A percentile compares a stretch with the other conserved stretches of the same genome.
Evolutionary conservation across 2,888 invertebrate genomes (phyloP).

Genomic region (Encarsia formosa): DNA sequence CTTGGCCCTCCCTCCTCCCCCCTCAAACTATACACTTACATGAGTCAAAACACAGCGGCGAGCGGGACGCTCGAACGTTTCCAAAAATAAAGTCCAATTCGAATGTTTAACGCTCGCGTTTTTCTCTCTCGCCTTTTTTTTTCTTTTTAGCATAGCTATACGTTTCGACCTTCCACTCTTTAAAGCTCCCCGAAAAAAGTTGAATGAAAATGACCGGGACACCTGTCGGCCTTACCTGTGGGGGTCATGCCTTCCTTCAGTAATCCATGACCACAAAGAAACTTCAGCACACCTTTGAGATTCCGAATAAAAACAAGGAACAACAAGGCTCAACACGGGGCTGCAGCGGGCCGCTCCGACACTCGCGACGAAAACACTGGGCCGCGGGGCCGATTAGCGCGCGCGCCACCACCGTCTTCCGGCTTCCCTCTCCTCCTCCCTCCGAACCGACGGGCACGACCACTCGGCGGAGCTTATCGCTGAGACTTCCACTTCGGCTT

Average conservation of each 20-base stretch:
- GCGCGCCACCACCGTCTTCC: background rate
- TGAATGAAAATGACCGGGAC: background rate
- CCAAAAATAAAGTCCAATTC: conserved; percentile 21
- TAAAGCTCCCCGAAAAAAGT: too few relatives aligned
- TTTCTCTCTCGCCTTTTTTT: too few relatives aligned
- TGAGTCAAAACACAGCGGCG: conserved; percentile 7
- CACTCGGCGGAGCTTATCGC: too few relatives aligned
- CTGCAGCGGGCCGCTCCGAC: conserved; percentile 15
- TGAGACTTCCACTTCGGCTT: conserved; percentile 30
- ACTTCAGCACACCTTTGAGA: too few relatives aligned
- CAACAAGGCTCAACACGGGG: background rate
- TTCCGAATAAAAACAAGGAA: too few relatives aligned
- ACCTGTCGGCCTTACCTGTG: conserved; percentile 42
- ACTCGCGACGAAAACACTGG: too few relatives aligned
- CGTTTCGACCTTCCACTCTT: too few relatives aligned
- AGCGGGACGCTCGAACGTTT: background rate
- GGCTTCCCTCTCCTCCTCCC: background rate
- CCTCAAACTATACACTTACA: background rate
- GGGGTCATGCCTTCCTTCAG: conserved; percentile 48
- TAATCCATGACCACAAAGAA: too few relatives aligned
- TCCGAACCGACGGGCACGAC: too few relatives aligned
- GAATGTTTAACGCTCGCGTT: background rate
- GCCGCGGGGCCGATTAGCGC: background rate
- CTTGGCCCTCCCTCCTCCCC: background rate
- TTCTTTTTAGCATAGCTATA: too few relatives aligned